phyloP scores from a whole-genome alignment of 2,797 vertebrate genomes.

The Hylomyscus alleni region DNA sequence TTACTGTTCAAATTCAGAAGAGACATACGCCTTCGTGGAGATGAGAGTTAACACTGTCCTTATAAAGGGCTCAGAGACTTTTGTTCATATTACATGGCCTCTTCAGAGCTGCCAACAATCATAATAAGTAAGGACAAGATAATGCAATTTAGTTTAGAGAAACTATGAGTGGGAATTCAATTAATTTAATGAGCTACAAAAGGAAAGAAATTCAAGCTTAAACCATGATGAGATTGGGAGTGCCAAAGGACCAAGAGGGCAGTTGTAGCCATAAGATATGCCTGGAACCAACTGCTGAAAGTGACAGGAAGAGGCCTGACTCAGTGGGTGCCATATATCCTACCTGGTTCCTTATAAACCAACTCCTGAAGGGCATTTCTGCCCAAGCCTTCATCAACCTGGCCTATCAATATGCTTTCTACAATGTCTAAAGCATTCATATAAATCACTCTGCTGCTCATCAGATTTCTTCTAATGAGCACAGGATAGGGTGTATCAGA shows the following conservation, averaged over 20 bases:
- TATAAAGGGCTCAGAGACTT: constrained; percentile 46
- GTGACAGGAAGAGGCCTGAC: not conserved
- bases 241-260: not conserved
- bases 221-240: not conserved
- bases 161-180: not conserved
- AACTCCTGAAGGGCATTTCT: not conserved
- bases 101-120: constrained; percentile 50
- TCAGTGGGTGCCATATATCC: accelerated
- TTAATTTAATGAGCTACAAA: constrained; percentile 58
- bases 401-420: not conserved
- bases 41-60: not conserved
- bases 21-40: not conserved
- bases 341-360: not conserved
- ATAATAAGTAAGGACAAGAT: not conserved
- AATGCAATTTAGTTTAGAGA: constrained; percentile 13
- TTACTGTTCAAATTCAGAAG: not conserved
- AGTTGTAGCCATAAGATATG: not conserved
- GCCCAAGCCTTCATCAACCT: not conserved
- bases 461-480: not conserved
- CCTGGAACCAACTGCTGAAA: not conserved
- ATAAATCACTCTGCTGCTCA: not conserved
- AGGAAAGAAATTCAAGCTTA: constrained; percentile 49
- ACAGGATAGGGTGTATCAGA: too few relatives aligned
- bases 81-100: constrained; percentile 42
- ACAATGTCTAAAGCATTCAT: not conserved